Base-by-base conservation (phyloP, 2,797 vertebrate genomes). In the Clarias platycephalus region DNA sequence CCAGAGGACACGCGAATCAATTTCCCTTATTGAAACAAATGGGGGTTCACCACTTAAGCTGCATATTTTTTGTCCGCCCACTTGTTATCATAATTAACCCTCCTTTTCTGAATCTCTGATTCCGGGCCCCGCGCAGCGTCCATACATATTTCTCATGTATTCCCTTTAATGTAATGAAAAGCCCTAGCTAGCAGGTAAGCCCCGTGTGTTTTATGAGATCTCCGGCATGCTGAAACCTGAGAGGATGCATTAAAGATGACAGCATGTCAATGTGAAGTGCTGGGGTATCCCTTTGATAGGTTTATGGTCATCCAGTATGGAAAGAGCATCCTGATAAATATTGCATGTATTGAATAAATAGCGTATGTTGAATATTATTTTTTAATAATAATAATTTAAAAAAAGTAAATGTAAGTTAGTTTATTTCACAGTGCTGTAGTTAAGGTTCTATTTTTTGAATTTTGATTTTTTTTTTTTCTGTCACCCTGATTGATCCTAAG, bases 21-120 rank as follows among this genome's bases (percentile, higher is more conserved):
- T 95, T 95, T 93, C 93, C 88, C 90, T 94, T 94, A 94, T 94
- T 94, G 93, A 95, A 95, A 95, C 92, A 95, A 95, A 95, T 94
- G 93, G 94, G 93, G 91, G 90, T 86, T 81, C 90, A 84, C 85
- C 88, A 90, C 90, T 91, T 85, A 89, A 90, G 71, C 88, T 57
- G 55, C 80, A 72, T 91, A 64, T 90, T 90, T 49, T 92, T 90
- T 90, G 89, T 90, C 88, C 78, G 53, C 91, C 89, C 91, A 89
- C 87, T 91, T 94, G 92, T 94, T 93, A 94, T 94, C 92, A 91
- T 93, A 93, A 95, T 95, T 93, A 94, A 93, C 93, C 92, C 89
- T 70, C 92, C 70, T 83, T 88, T 86, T 89, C 90, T 85, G 89
- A 91, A 93, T 91, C 90, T 87, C 86, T 86, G 87, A 91, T 87